These are phyloP conservation scores for Phalacrocorax aristotelis DNA, from an alignment of 2,113 vertebrate genomes.

Conservation along the genomic window DNA sequence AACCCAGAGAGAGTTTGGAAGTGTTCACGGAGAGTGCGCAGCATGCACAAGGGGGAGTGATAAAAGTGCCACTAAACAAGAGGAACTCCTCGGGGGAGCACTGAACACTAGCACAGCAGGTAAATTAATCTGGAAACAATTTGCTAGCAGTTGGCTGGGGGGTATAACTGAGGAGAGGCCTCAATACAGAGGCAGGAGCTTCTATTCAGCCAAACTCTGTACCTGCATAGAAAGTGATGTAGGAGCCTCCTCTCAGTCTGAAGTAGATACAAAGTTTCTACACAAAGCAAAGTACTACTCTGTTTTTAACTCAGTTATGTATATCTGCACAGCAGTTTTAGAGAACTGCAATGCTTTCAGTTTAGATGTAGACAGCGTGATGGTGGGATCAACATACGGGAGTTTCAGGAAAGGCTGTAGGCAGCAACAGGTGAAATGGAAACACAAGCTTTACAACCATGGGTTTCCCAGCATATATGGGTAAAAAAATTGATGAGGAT, in stretches of 20 bases:
- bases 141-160: background rate
- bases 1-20: background rate
- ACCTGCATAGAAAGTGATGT: background rate
- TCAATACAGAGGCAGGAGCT: background rate
- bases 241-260: background rate
- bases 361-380: background rate
- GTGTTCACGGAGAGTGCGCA: background rate
- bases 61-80: background rate
- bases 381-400: background rate
- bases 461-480: background rate
- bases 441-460: background rate
- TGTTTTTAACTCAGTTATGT: fast-evolving
- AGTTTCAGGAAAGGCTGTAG: background rate
- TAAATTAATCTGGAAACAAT: slow-evolving; percentile 11
- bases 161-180: background rate
- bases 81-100: background rate
- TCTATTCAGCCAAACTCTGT: background rate
- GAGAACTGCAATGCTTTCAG: background rate
- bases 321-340: background rate
- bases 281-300: background rate
- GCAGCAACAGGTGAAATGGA: background rate
- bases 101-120: background rate
- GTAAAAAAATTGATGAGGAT: background rate
- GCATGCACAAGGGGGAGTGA: background rate
- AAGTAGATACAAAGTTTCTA: background rate